Conservation (phyloP, 2,888 invertebrate genomes). For the Andrena hattorfiana region DNA sequence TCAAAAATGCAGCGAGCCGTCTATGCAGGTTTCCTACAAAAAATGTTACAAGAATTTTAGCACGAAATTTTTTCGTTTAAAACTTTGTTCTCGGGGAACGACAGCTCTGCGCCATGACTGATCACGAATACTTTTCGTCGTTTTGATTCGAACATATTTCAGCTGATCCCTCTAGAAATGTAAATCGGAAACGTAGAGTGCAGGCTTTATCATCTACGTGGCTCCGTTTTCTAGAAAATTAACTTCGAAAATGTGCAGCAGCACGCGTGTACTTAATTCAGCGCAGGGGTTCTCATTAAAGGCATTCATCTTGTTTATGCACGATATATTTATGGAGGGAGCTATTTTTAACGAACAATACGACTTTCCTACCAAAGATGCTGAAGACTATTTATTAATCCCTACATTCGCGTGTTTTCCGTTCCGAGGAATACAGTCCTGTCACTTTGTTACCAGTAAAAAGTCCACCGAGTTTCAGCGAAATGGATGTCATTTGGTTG, state of each 20-base stretch:
- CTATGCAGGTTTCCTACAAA: too few species aligned
- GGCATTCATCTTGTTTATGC: background rate
- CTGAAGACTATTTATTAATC: background rate
- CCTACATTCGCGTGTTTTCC: background rate
- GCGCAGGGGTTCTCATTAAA: slow-evolving; percentile 1
- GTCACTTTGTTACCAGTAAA: background rate
- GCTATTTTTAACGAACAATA: background rate
- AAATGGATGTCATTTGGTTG: too few species aligned
- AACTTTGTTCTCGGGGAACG: too few species aligned
- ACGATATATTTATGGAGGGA: background rate
- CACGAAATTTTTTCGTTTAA: background rate
- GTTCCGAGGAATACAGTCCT: background rate
- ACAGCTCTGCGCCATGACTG: too few species aligned
- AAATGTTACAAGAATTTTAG: background rate
- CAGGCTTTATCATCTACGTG: background rate
- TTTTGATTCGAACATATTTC: background rate
- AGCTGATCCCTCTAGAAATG: background rate
- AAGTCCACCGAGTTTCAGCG: background rate
- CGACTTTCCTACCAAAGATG: background rate
- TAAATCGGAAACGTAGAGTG: background rate
- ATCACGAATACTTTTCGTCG: background rate
- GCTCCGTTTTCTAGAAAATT: background rate
- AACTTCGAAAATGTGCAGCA: background rate
- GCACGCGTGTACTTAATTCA: background rate
- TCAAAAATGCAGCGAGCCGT: background rate